Evolutionary conservation across 1,140 invertebrate species (phyloP).

Genomic region (Elymnias hypermnestra): DNA sequence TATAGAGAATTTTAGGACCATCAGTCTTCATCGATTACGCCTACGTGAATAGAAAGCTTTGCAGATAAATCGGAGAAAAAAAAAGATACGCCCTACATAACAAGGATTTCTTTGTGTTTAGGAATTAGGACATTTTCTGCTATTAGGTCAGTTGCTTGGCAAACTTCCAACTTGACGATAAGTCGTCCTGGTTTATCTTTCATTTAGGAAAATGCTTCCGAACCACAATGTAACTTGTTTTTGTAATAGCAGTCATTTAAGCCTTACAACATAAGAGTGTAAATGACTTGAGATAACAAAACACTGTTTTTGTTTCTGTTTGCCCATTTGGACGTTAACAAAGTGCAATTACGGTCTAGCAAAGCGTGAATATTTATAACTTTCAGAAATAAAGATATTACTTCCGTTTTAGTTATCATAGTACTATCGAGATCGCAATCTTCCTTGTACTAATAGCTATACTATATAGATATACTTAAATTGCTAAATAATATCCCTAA

Average conservation of each 20-base stretch:
- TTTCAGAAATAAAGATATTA: too few species aligned
- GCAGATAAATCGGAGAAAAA: not conserved
- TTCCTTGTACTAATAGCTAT: too few species aligned
- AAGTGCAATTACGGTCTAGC: not conserved
- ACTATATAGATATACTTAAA: too few species aligned
- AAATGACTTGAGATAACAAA: slow-evolving; percentile 7
- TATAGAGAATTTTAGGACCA: too few species aligned
- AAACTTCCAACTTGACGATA: slow-evolving; percentile 23
- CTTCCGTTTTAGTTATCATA: too few species aligned
- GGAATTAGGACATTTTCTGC: slow-evolving; percentile 28
- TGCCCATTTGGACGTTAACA: too few species aligned
- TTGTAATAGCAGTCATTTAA: slow-evolving; percentile 2
- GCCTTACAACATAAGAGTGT: slow-evolving; percentile 5
- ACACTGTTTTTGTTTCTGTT: not conserved
- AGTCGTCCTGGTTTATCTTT: slow-evolving; percentile 26
- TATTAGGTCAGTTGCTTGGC: slow-evolving; percentile 35
- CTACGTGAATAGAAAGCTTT: not conserved
- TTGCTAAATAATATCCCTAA: too few species aligned
- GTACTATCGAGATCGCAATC: too few species aligned
- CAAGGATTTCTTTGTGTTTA: slow-evolving; percentile 15
- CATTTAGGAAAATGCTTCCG: slow-evolving; percentile 11
- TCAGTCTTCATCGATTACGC: too few species aligned
- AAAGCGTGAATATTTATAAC: not conserved
- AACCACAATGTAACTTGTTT: slow-evolving; percentile 9
- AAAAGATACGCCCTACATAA: not conserved